Evolutionary conservation across 1,140 invertebrate species (phyloP), one percentile per base, ranked within the genome.

Genomic region (Matsumurasca onukii): DNA sequence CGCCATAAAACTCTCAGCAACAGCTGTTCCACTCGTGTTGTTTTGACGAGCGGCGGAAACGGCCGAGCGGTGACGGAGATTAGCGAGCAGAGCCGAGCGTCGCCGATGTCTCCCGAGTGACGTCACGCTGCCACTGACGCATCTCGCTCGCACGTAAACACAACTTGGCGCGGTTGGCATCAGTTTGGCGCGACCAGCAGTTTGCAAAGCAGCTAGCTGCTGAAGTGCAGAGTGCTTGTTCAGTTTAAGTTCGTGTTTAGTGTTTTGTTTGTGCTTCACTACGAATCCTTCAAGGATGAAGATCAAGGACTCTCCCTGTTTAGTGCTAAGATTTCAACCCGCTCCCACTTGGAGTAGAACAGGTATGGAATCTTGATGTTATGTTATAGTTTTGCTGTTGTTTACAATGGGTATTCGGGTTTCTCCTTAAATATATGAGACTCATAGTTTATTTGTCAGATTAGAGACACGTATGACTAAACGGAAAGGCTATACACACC

Each of bases 261-360:
- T 59, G 30, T 3, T 13, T 29, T 45, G 30, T 17, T 31, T 15
- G 29, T 63, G 20, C 27, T 31, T n/a, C n/a, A n/a, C n/a, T n/a
- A n/a, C n/a, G n/a, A n/a, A n/a, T n/a, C n/a, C n/a, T n/a, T n/a
- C n/a, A n/a, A 64, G 17, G 5, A 70, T 34, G 25, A 73, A 71
- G 70, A 71, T 70, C 31, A 73, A 71, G 61, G 69, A 72, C 62
- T 69, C 70, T n/a, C 72, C 72, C 2, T 73, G 72, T 64, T 62
- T 73, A n/a, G 70, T 73, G 2, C 45, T 73, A n/a, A 66, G 68
- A 22, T 55, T 73, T n/a, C 65, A 45, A 9, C 72, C 72, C 0
- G 57, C 69, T 5, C 72, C 72, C 49, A 73, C 72, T 2, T 73
- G 72, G 72, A 73, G 72, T 39, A 62, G 72, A 25, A 73, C 70